A percentile compares a stretch with the other conserved stretches of the same genome.
Conservation (phyloP, 1,140 invertebrate genomes). For the Hydropsyche tenuis region DNA sequence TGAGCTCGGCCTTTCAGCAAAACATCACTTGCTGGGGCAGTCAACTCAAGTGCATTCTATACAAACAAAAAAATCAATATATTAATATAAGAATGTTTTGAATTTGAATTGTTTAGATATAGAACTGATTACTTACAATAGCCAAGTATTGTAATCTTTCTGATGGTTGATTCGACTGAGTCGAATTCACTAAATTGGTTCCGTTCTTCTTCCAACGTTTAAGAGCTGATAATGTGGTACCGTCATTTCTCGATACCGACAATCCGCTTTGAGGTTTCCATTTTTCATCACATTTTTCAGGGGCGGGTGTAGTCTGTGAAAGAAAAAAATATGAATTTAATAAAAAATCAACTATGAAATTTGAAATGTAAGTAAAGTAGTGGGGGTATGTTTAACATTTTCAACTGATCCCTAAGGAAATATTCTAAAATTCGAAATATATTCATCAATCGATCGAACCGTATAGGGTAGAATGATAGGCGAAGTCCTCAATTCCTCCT, state of each 20-base stretch:
- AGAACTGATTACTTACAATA: slow-evolving; percentile 58
- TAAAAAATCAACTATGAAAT: neutral
- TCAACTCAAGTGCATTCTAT: slow-evolving; percentile 93
- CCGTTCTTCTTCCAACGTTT: slow-evolving; percentile 48
- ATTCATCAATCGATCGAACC: too few species aligned
- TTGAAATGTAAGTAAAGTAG: too few species aligned
- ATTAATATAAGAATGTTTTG: neutral
- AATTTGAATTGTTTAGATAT: neutral
- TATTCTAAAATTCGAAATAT: too few species aligned
- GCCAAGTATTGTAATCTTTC: slow-evolving; percentile 61
- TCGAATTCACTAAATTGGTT: slow-evolving; percentile 51
- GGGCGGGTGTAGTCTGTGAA: slow-evolving; percentile 38
- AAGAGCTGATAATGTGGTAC: slow-evolving; percentile 24
- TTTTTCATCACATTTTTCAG: slow-evolving; percentile 48
- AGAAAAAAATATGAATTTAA: slow-evolving; percentile 32
- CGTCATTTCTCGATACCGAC: slow-evolving; percentile 15
- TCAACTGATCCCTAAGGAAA: too few species aligned
- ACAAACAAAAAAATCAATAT: slow-evolving; percentile 53
- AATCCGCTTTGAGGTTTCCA: slow-evolving; percentile 32
- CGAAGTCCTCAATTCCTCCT: too few species aligned
- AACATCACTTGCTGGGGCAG: slow-evolving; percentile 88
- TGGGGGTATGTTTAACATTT: too few species aligned
- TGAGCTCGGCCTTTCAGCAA: slow-evolving; percentile 74
- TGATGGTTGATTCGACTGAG: slow-evolving; percentile 56
- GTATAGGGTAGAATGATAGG: too few species aligned